phyloP scores from a whole-genome alignment of 2,888 invertebrate genomes.

The Thysanoteuthis rhombus region DNA sequence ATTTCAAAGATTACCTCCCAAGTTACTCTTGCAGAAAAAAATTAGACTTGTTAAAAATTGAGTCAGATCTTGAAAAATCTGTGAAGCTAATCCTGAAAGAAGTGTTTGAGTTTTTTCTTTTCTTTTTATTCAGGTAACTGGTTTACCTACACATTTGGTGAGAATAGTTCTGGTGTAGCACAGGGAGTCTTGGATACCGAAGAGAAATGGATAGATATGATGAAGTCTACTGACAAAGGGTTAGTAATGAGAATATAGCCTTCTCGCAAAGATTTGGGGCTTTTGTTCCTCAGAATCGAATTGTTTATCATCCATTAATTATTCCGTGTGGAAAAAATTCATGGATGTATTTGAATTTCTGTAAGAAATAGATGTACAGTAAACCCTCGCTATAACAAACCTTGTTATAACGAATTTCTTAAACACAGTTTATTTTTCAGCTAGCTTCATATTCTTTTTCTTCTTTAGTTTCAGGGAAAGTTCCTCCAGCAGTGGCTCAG shows the following conservation, averaged over 20 bases:
- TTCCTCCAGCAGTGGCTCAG: constrained; percentile 63
- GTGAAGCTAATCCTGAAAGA: not conserved
- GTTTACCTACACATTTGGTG: constrained; percentile 87
- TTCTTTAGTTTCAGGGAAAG: constrained; percentile 42
- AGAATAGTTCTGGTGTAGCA: constrained; percentile 74
- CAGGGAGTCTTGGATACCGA: constrained; percentile 51
- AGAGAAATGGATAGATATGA: constrained; percentile 36
- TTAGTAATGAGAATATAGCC: not conserved
- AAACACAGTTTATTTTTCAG: no score
- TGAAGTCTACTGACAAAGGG: constrained; percentile 35
- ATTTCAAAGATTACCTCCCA: no score
- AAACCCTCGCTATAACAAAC: no score
- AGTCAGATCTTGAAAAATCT: not conserved
- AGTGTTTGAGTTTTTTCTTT: not conserved
- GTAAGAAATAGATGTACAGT: no score
- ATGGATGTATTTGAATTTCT: not conserved
- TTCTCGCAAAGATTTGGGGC: not conserved
- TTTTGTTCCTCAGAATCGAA: not conserved
- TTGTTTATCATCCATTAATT: not conserved
- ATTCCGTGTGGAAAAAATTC: not conserved
- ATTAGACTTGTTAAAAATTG: not conserved
- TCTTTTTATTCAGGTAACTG: constrained; percentile 73
- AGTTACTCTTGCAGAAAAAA: no score
- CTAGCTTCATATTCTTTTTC: not conserved
- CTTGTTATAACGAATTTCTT: no score